These are phyloP conservation scores for Columbina picui DNA, from an alignment of 2,113 vertebrate genomes.

Conservation along the genomic window DNA sequence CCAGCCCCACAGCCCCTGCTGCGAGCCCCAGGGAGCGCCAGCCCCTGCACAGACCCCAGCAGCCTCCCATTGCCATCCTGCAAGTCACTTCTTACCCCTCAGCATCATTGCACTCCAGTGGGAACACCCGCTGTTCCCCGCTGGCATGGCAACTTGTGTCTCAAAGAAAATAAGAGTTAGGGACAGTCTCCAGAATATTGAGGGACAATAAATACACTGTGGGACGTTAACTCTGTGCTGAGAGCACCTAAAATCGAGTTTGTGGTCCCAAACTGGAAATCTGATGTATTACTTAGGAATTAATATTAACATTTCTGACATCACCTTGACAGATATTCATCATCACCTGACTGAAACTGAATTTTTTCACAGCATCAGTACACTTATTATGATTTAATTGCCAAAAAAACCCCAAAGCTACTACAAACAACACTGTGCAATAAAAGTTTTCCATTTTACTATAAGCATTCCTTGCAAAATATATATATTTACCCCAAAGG, in stretches of 20 bases:
- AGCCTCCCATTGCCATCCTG: neutral
- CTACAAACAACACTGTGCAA: neutral
- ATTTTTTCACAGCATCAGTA: neutral
- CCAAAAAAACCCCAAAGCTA: neutral
- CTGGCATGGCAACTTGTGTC: neutral
- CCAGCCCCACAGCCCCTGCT: neutral
- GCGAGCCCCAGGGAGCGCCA: neutral
- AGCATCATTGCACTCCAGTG: neutral
- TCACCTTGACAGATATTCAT: neutral
- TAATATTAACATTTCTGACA: neutral
- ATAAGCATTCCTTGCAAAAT: neutral
- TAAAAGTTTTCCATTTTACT: neutral
- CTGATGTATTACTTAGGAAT: neutral
- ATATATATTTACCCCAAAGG: accelerated
- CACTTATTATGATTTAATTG: neutral
- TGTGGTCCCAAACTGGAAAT: neutral
- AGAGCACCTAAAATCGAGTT: neutral
- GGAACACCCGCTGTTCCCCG: neutral
- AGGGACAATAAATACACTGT: neutral
- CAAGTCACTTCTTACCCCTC: neutral
- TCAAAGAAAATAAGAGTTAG: neutral
- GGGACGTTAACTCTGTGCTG: neutral
- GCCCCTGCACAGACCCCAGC: neutral
- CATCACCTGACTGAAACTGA: neutral
- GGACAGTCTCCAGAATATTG: neutral